Evolutionary conservation across 1,140 invertebrate genomes (phyloP).

Genomic region (Lepidotrigona ventralis): DNA sequence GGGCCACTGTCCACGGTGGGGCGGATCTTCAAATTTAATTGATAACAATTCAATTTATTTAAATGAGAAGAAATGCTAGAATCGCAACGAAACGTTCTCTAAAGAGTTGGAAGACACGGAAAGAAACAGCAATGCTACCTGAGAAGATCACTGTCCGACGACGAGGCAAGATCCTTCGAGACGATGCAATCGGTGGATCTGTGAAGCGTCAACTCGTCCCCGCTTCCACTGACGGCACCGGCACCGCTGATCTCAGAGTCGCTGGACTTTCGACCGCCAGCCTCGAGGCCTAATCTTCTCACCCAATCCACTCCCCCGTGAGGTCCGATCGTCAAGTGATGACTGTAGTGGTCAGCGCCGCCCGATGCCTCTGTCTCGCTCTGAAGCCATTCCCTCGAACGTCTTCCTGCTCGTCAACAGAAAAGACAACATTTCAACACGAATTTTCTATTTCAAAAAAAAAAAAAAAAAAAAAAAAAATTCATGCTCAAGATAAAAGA

Average conservation of each 20-base stretch:
- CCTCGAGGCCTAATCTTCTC: constrained; percentile 78
- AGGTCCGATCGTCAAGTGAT: constrained; percentile 83
- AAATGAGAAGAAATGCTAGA: too few relatives aligned
- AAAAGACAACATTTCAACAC: too few relatives aligned
- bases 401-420: constrained; percentile 68
- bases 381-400: constrained; percentile 74
- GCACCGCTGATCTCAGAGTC: constrained; percentile 78
- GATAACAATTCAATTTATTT: background rate
- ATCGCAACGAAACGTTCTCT: too few relatives aligned
- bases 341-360: constrained; percentile 74
- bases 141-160: constrained; percentile 83
- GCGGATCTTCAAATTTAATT: constrained; percentile 70
- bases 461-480: too few relatives aligned
- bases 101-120: too few relatives aligned
- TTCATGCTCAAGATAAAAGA: too few relatives aligned
- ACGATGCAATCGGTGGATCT: constrained; percentile 86
- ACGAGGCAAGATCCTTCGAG: constrained; percentile 82
- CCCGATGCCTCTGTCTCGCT: constrained; percentile 73
- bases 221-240: constrained; percentile 76
- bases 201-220: constrained; percentile 81
- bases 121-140: constrained; percentile 67
- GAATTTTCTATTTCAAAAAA: background rate
- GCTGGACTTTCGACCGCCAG: constrained; percentile 76
- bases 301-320: constrained; percentile 85
- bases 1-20: constrained; percentile 75